Evolutionary conservation across 2,797 vertebrate genomes (phyloP).

Genomic region (Erithacus rubecula): DNA sequence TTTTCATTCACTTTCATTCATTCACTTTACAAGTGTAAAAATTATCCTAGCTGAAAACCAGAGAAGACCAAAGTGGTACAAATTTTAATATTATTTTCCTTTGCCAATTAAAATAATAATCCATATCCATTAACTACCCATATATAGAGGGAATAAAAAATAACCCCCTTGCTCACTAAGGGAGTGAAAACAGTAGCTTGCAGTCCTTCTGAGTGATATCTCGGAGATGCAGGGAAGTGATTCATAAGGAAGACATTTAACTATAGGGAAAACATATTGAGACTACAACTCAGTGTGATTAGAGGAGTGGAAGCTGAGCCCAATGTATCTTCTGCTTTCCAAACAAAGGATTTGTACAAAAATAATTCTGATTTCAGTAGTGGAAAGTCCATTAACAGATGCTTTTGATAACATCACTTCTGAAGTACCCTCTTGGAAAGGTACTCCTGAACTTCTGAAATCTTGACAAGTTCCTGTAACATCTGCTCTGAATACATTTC

Average conservation of each 20-base stretch:
- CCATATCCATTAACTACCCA: background rate
- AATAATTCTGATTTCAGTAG: background rate
- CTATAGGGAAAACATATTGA: background rate
- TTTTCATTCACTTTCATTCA: background rate
- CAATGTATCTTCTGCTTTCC: background rate
- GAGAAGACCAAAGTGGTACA: background rate
- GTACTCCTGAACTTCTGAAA: background rate
- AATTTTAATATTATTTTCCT: background rate
- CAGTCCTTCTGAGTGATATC: background rate
- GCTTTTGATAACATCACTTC: background rate
- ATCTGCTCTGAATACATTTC: background rate
- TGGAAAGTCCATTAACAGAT: background rate
- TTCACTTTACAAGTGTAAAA: background rate
- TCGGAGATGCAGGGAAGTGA: background rate
- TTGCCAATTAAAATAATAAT: background rate
- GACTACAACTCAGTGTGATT: background rate
- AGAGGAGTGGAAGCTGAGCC: background rate
- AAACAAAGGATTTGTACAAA: background rate
- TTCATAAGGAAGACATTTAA: background rate
- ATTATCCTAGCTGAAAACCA: background rate
- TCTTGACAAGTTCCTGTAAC: background rate
- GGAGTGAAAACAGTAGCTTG: background rate
- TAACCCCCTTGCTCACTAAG: background rate
- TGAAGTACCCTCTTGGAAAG: background rate
- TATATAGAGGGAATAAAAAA: background rate